phyloP scores from a whole-genome alignment of 2,113 vertebrate genomes.

The Castor canadensis region DNA sequence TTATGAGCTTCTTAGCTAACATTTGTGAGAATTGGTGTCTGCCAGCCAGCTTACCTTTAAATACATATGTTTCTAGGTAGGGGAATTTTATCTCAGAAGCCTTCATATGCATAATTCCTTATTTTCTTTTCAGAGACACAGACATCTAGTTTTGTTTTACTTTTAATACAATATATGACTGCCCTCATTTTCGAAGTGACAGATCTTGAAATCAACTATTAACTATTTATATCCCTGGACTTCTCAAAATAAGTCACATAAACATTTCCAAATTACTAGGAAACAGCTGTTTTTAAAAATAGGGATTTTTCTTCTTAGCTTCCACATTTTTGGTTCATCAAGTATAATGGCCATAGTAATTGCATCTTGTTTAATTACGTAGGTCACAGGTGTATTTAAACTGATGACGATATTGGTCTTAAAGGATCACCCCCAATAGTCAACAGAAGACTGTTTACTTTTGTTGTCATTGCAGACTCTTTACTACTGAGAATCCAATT shows the following conservation, averaged over 20 bases:
- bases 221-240: neutral
- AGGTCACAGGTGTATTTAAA: neutral
- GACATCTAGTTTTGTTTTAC: neutral
- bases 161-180: neutral
- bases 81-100: slow-evolving; percentile 7
- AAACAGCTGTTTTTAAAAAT: slow-evolving; percentile 3
- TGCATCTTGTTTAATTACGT: neutral
- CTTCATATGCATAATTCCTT: slow-evolving; percentile 38
- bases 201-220: slow-evolving; percentile 41
- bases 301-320: neutral
- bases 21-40: slow-evolving; percentile 51
- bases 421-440: neutral
- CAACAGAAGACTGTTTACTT: neutral
- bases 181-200: neutral
- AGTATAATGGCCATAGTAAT: neutral
- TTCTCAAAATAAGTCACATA: slow-evolving; percentile 1
- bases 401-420: neutral
- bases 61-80: neutral
- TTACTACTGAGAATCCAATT: slow-evolving; percentile 4
- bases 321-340: neutral
- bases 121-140: slow-evolving; percentile 35
- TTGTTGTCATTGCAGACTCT: neutral
- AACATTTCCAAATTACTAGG: neutral
- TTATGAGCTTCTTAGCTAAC: slow-evolving; percentile 9
- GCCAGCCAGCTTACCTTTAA: slow-evolving; percentile 36